Percentiles rank a stretch among this genome's conserved stretches.
Evolutionary conservation across 2,797 vertebrate genomes (phyloP).

Genomic region (Halcyon badia): DNA sequence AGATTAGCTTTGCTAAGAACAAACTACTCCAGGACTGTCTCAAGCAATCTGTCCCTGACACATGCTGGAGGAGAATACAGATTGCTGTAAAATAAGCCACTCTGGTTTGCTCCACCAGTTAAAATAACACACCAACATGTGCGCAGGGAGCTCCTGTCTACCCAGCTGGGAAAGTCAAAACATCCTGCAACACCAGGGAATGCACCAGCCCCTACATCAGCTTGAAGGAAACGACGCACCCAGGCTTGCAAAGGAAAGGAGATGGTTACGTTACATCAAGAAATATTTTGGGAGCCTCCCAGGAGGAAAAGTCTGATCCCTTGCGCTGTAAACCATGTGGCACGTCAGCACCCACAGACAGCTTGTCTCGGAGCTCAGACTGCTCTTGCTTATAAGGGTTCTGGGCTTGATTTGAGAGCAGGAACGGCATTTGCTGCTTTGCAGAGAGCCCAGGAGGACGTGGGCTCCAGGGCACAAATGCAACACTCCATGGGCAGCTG

Average conservation of each 20-base stretch:
- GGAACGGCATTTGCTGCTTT: background rate
- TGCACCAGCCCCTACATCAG: background rate
- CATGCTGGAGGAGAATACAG: constrained; percentile 2
- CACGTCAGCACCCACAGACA: background rate
- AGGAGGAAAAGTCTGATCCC: background rate
- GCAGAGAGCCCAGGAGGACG: fast-evolving
- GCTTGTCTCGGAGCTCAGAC: background rate
- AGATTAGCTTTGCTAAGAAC: constrained; percentile 67
- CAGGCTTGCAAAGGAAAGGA: background rate
- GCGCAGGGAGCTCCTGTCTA: background rate
- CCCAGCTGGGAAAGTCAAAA: constrained; percentile 40
- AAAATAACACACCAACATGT: background rate
- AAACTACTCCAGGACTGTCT: constrained; percentile 39
- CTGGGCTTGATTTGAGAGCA: background rate
- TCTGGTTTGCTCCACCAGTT: background rate
- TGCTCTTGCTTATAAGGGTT: background rate
- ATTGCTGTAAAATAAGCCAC: constrained; percentile 21
- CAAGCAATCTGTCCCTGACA: constrained; percentile 49
- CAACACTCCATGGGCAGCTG: fast-evolving
- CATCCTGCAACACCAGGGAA: constrained; percentile 7
- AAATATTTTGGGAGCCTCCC: background rate
- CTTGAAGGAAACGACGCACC: background rate
- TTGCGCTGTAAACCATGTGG: background rate
- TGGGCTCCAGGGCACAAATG: background rate
- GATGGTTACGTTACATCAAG: background rate